Base-by-base conservation (phyloP, 2,113 vertebrate genomes). In the Alethe diademata region DNA sequence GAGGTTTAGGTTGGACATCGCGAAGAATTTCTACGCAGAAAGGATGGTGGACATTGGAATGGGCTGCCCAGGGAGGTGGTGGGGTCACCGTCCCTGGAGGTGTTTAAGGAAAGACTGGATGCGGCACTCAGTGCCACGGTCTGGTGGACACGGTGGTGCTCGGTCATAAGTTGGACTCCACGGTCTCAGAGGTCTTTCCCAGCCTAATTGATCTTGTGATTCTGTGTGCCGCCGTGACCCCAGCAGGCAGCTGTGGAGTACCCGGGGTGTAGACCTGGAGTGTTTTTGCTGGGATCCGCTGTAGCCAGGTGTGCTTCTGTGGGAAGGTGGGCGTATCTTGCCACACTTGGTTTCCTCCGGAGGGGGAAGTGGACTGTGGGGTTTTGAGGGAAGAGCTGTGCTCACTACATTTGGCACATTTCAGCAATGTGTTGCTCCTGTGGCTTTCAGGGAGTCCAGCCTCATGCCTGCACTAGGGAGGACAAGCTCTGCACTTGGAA, bases 301-400 rank as follows among this genome's bases (percentile, higher is more conserved):
- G 33, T 6, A 51, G 31, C 25, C 51, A 13, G 29, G 51, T 38
- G 58, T 22, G 29, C 9, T 20, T 20, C 45, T 12, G 13, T 58
- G 17, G 29, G 42, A 40, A 70, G 67, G 7, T 9, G 2, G 28
- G n/a, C 6, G 3, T 71, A 4, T 8, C 42, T 36, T 9, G 33
- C n/a, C 23, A 0, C 6, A 0, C n/a, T 38, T 8, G 25, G 24
- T 54, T 36, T 54, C 9, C 11, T 42, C 25, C 1, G 0, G n/a
- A 45, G 62, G 9, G 61, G 18, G 31, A 71, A 28, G 24, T 14
- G 2, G 2, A 2, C 40, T 2, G 28, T 3, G 62, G 24, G 42
- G 0, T 15, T 78, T 40, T 1, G 5, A 29, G 35, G 36, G 23
- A 8, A 57, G 62, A 33, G 25, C 50, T 19, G 15, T 3, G 2